These are phyloP conservation scores for Theocolax elegans DNA, from an alignment of 1,140 invertebrate genomes.

Conservation along the genomic window DNA sequence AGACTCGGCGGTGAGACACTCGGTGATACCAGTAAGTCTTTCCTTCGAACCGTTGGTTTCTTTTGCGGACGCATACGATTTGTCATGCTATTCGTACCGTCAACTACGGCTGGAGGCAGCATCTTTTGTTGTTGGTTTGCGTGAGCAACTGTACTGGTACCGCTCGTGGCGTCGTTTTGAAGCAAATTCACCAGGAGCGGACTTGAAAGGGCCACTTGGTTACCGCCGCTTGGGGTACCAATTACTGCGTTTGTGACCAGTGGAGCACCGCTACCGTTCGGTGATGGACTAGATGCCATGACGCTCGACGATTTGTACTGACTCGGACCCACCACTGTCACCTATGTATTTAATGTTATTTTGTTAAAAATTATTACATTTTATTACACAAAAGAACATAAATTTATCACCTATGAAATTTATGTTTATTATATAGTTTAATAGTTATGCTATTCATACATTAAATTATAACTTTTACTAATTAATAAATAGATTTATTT, in stretches of 20 bases:
- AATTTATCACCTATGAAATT: no score
- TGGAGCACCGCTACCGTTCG: conserved; percentile 49
- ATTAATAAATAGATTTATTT: background rate
- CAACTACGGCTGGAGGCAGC: conserved; percentile 66
- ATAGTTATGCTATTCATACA: no score
- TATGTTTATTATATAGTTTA: no score
- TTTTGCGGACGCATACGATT: conserved; percentile 65
- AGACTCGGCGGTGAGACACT: conserved; percentile 59
- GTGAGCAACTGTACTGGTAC: conserved; percentile 54
- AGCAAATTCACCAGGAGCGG: conserved; percentile 91
- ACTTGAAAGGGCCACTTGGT: conserved; percentile 80
- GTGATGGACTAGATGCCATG: conserved; percentile 60
- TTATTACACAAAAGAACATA: no score
- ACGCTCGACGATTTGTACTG: conserved; percentile 57
- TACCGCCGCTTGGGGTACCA: conserved; percentile 58
- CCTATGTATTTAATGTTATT: background rate
- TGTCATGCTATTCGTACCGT: conserved; percentile 58
- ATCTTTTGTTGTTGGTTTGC: conserved; percentile 58
- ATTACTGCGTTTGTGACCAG: conserved; percentile 47
- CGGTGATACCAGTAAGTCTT: conserved; percentile 55
- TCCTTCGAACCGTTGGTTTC: conserved; percentile 63
- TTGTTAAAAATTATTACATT: no score
- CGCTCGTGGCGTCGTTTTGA: conserved; percentile 80
- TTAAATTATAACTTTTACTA: no score
- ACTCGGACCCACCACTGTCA: conserved; percentile 49